A percentile compares a stretch with the other conserved stretches of the same genome.
Evolutionary conservation across 2,888 invertebrate species (phyloP).

Genomic region (Villa cingulata): DNA sequence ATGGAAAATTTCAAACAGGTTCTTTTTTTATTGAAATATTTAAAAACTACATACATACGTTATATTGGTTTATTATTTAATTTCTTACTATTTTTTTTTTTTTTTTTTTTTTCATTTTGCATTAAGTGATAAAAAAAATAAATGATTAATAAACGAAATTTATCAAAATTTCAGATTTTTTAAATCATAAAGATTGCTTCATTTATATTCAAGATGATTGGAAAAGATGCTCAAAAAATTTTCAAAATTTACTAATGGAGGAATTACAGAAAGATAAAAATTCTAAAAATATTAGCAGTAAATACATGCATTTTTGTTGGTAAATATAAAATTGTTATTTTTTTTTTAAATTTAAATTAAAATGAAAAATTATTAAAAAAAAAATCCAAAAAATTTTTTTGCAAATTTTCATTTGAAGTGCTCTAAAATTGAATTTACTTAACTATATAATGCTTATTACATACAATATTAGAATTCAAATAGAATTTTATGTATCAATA

Average conservation of each 20-base stretch:
- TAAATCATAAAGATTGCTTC: constrained; percentile 33
- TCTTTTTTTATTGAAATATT: constrained; percentile 12
- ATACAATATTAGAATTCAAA: too few relatives aligned
- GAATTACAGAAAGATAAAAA: constrained; percentile 21
- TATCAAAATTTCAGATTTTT: constrained; percentile 24
- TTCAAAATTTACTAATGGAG: constrained; percentile 28
- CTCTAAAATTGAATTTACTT: too few relatives aligned
- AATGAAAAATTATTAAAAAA: too few relatives aligned
- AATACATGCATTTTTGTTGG: constrained; percentile 36
- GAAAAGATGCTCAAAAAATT: constrained; percentile 28
- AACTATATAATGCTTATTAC: too few relatives aligned
- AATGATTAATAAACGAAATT: too few relatives aligned
- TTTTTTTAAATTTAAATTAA: too few relatives aligned
- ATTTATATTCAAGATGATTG: constrained; percentile 31
- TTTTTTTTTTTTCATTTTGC: too few relatives aligned
- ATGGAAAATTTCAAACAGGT: constrained; percentile 31
- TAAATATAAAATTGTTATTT: constrained; percentile 18
- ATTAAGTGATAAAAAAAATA: too few relatives aligned
- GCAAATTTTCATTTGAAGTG: too few relatives aligned
- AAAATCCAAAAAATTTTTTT: too few relatives aligned
- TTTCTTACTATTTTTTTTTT: too few relatives aligned
- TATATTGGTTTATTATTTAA: not conserved
- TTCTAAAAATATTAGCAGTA: constrained; percentile 25
- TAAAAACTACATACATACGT: not conserved
- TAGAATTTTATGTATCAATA: too few relatives aligned